phyloP scores from a whole-genome alignment of 2,888 invertebrate species.

The Drosophila nigricruria region DNA sequence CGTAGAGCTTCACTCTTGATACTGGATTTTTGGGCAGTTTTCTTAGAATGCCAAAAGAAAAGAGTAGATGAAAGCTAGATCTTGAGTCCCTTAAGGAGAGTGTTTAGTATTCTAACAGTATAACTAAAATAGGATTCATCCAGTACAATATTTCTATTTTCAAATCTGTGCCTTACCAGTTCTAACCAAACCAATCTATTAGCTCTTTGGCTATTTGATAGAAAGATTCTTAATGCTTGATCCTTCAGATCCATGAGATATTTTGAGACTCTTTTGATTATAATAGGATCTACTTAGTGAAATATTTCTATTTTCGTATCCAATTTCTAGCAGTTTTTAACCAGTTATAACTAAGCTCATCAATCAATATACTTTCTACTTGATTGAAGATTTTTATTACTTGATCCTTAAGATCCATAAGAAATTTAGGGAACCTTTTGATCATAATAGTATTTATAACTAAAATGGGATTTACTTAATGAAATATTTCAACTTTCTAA shows the following conservation, averaged over 20 bases:
- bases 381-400: not conserved
- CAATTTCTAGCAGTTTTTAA: not conserved
- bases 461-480: too few relatives aligned
- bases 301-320: not conserved
- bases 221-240: too few relatives aligned
- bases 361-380: too few relatives aligned
- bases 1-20: slow-evolving; percentile 15
- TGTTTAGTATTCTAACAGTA: not conserved
- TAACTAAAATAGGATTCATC: not conserved
- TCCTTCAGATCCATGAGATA: too few relatives aligned
- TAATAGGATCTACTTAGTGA: not conserved
- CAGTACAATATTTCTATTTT: too few relatives aligned
- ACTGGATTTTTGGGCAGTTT: not conserved
- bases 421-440: not conserved
- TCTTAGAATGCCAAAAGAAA: not conserved
- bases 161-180: too few relatives aligned
- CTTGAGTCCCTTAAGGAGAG: not conserved
- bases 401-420: not conserved
- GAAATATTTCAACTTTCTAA: too few relatives aligned
- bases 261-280: not conserved
- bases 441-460: too few relatives aligned
- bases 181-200: too few relatives aligned
- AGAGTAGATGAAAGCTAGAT: too few relatives aligned
- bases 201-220: too few relatives aligned
- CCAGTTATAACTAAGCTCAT: not conserved